A percentile compares a stretch with the other conserved stretches of the same genome.
These are phyloP conservation scores for Clunio marinus DNA, from an alignment of 2,888 invertebrate species.

Conservation along the genomic window DNA sequence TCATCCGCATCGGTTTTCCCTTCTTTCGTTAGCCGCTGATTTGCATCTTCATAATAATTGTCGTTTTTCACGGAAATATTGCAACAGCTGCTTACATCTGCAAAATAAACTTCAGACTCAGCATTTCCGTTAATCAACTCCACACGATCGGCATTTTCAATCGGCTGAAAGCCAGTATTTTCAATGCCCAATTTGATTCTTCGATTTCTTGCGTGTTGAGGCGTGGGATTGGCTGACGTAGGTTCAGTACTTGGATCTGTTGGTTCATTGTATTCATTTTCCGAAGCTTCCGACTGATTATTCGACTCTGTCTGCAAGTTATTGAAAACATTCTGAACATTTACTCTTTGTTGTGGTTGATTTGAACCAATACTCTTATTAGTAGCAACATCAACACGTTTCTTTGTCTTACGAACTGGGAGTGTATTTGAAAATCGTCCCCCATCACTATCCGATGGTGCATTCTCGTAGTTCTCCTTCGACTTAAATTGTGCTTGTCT, in stretches of 20 bases:
- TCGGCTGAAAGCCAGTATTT: conserved; percentile 71
- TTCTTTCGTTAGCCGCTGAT: conserved; percentile 40
- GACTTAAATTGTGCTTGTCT: conserved; percentile 46
- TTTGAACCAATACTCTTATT: conserved; percentile 51
- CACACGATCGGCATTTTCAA: conserved; percentile 51
- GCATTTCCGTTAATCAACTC: conserved; percentile 47
- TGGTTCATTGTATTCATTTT: conserved; percentile 48
- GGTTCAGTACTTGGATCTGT: conserved; percentile 43
- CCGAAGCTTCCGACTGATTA: conserved; percentile 41
- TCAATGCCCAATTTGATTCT: conserved; percentile 58
- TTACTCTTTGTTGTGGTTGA: conserved; percentile 47
- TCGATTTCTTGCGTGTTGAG: conserved; percentile 31
- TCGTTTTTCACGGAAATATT: conserved; percentile 64
- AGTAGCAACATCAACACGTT: conserved; percentile 53
- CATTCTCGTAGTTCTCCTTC: conserved; percentile 57
- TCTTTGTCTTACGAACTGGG: conserved; percentile 57
- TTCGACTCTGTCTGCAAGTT: conserved; percentile 19
- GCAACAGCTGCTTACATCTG: conserved; percentile 80
- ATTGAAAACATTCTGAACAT: conserved; percentile 52
- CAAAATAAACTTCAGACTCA: conserved; percentile 81
- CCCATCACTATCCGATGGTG: conserved; percentile 53
- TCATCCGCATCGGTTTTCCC: conserved; percentile 53
- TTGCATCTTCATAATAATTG: conserved; percentile 50
- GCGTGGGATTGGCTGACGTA: conserved; percentile 4
- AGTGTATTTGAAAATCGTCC: conserved; percentile 54